Evolutionary conservation across 2,797 vertebrate species (phyloP), one percentile per base, ranked within the genome.

Genomic region (Thaleichthys pacificus): DNA sequence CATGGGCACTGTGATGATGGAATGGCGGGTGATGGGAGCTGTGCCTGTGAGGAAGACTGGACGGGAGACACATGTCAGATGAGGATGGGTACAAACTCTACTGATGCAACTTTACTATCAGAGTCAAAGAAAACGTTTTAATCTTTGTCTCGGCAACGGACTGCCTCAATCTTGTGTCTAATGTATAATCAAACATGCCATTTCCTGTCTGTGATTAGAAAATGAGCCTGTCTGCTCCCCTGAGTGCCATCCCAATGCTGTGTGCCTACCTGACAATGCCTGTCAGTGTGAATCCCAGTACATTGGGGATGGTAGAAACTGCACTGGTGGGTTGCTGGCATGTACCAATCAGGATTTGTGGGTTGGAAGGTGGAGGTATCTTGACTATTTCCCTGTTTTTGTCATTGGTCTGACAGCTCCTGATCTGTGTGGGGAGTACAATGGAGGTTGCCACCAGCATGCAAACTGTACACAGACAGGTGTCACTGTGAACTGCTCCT

Each of bases 21-120:
- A 0, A 71, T 94, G 3, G 92, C 94, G 0, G 96, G 96, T 0
- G 93, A 94, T 0, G 97, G 97, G 67, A 86, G 87, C 82, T 99
- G 97, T 83, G 92, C 92, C 83, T 99, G 97, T 74, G 62, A 79
- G 0, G 85, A 91, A 3, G 95, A 95, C 66, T 98, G 97, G 97
- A 87, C 82, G 0, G 97, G 97, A 21, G 75, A 86, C 0, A 83
- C 0, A 70, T 99, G 97, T 12, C 89, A 97, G 69, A 90, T 17
- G 19, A 82, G 93, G 42, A 84, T 93, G n/a, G 92, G 97, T 98
- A 86, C 4, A 56, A 56, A 92, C 7, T 15, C 51, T 49, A 51
- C 14, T 54, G 22, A 67, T 26, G 15, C 11, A 9, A 9, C 21
- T n/a, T 42, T 1, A 42, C 42, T 11, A 47, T 12, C 42, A 47